phyloP scores from a whole-genome alignment of 1,140 invertebrate genomes.

The Drosophila tropicalis region DNA sequence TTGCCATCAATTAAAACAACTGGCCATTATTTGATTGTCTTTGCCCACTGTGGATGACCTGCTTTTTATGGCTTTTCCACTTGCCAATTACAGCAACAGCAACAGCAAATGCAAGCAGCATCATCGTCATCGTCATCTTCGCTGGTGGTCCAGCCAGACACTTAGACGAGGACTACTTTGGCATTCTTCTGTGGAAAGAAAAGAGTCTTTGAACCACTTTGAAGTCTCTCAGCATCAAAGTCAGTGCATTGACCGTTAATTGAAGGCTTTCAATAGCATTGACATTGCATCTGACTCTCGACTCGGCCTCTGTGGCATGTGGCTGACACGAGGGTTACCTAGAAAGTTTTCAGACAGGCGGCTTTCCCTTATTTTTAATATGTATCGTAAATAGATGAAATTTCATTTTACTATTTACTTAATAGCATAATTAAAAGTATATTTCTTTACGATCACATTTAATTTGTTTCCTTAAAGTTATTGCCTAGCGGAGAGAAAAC shows the following conservation, averaged over 20 bases:
- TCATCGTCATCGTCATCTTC: conserved; percentile 30
- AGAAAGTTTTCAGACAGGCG: background rate
- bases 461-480: too few relatives aligned
- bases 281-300: conserved; percentile 62
- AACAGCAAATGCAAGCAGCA: conserved; percentile 2
- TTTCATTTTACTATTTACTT: too few relatives aligned
- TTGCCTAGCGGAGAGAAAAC: too few relatives aligned
- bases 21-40: conserved; percentile 78
- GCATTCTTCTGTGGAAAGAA: conserved; percentile 73
- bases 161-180: conserved; percentile 54
- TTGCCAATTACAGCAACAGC: conserved; percentile 71
- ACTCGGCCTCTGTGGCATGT: too few relatives aligned
- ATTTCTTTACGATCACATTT: too few relatives aligned
- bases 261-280: conserved; percentile 64
- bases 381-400: too few relatives aligned
- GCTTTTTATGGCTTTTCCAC: conserved; percentile 79
- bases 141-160: conserved; percentile 50
- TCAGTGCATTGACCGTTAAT: conserved; percentile 72
- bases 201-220: conserved; percentile 68
- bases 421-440: too few relatives aligned
- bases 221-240: background rate
- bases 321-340: background rate
- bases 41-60: conserved; percentile 59
- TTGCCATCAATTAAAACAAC: conserved; percentile 70
- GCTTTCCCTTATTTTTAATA: too few relatives aligned